These are phyloP conservation scores for Erebia epiphron DNA, from an alignment of 2,888 invertebrate genomes.

Conservation along the genomic window DNA sequence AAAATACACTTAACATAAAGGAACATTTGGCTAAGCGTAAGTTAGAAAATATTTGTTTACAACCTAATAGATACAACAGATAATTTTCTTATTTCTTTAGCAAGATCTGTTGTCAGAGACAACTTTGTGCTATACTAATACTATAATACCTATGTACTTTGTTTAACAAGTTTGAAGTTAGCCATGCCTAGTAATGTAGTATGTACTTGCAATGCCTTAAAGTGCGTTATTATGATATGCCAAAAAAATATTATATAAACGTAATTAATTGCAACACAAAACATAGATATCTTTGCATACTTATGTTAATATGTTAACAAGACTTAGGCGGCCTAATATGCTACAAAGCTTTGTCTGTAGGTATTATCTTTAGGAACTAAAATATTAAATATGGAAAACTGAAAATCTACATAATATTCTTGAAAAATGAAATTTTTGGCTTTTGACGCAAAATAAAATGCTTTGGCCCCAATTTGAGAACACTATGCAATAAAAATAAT, in stretches of 20 bases:
- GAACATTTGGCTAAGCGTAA: not conserved
- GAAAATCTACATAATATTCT: not conserved
- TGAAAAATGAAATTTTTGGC: not conserved
- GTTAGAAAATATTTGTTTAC: not conserved
- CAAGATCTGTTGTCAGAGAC: not conserved
- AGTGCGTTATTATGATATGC: not conserved
- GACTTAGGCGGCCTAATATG: not conserved
- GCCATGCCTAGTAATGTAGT: not conserved
- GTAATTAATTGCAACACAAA: slow-evolving; percentile 6
- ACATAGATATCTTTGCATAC: not conserved
- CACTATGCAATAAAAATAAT: not conserved
- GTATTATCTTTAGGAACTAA: not conserved
- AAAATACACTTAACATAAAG: not conserved
- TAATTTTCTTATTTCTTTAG: not conserved
- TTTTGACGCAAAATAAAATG: not conserved
- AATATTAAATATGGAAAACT: not conserved
- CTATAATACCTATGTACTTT: no score
- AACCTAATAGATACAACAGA: not conserved
- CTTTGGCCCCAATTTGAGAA: slow-evolving; percentile 21
- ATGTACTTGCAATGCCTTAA: not conserved
- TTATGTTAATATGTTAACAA: not conserved
- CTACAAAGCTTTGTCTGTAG: no score
- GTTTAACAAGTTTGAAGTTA: not conserved
- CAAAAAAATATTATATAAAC: not conserved
- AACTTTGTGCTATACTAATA: no score